Conservation (phyloP, 1,140 invertebrate genomes). For the Acyrthosiphon pisum region DNA sequence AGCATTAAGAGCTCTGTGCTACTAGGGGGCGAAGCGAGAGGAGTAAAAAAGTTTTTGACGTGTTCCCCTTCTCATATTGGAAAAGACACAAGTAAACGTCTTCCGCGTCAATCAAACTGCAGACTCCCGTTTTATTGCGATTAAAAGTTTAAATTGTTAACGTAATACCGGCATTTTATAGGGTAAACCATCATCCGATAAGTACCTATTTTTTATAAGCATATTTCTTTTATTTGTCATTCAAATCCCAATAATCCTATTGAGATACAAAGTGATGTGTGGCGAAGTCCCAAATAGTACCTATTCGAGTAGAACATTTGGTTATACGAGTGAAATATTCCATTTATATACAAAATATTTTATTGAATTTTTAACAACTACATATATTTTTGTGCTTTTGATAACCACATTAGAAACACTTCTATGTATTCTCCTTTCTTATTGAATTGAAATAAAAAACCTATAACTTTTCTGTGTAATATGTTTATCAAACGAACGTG, state of each 20-base stretch:
- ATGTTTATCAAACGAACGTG: not conserved
- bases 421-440: not conserved
- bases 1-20: not conserved
- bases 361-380: not conserved
- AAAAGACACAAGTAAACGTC: not conserved
- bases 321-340: slow-evolving; percentile 36
- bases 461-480: not conserved
- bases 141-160: slow-evolving; percentile 36
- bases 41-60: slow-evolving; percentile 39
- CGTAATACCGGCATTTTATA: not conserved
- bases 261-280: not conserved
- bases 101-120: not conserved
- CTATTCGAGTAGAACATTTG: slow-evolving; percentile 35
- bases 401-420: not conserved
- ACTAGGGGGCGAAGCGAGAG: not conserved
- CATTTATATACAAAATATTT: not conserved
- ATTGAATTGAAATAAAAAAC: slow-evolving; percentile 4
- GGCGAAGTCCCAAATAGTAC: not conserved
- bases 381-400: not conserved
- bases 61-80: slow-evolving; percentile 10
- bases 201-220: not conserved
- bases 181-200: not conserved
- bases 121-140: not conserved
- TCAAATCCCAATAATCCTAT: slow-evolving; percentile 36
- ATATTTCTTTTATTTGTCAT: slow-evolving; percentile 32